These are phyloP conservation scores for Parazoanthus darwini DNA, from an alignment of 92 coral and sea anemone genomes.

Conservation along the genomic window DNA sequence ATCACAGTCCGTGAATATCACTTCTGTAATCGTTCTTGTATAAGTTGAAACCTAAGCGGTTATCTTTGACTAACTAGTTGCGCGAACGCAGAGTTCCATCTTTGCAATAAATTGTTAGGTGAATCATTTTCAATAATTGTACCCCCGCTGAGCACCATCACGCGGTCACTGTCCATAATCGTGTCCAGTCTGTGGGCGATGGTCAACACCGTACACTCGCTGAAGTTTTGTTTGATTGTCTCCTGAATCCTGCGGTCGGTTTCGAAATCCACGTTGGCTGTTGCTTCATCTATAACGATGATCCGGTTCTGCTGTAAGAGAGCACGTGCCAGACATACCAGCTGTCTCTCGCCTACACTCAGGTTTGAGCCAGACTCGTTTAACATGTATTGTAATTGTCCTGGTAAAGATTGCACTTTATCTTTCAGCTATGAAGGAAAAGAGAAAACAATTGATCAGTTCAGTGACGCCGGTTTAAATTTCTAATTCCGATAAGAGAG, in stretches of 20 bases:
- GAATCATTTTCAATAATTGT: constrained; percentile 1
- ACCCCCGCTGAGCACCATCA: constrained; percentile 23
- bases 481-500: background rate
- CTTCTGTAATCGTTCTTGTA: constrained; percentile 1
- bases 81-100: constrained; percentile 13
- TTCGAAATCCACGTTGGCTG: constrained; percentile 13
- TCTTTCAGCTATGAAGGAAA: constrained; percentile 14
- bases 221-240: constrained; percentile 27
- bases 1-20: constrained; percentile 32
- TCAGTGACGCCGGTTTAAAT: background rate
- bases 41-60: background rate
- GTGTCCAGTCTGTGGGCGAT: constrained; percentile 26
- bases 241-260: background rate
- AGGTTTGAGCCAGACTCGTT: constrained; percentile 12
- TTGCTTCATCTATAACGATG: constrained; percentile 27
- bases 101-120: background rate
- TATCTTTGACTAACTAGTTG: constrained; percentile 8
- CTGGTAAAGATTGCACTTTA: constrained; percentile 25
- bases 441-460: background rate
- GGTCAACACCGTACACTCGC: background rate
- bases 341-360: background rate
- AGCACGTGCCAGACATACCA: too few species aligned
- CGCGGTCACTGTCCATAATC: constrained; percentile 26
- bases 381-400: constrained; percentile 4
- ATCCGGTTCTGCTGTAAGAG: too few species aligned